Conservation (phyloP, 2,797 vertebrate genomes). For the Spheniscus humboldti region DNA sequence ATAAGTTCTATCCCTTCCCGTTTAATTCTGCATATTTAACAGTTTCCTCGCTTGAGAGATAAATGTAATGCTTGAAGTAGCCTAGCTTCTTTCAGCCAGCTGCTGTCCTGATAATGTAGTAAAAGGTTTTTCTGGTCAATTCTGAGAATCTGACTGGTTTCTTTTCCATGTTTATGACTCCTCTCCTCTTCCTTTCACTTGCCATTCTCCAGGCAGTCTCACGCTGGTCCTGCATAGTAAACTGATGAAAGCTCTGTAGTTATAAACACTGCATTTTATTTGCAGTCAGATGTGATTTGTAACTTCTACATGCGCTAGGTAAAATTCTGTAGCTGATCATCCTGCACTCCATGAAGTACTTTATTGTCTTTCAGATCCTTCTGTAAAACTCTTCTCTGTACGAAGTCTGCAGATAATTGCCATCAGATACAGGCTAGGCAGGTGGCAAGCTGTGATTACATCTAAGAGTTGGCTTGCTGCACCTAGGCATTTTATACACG, state of each 20-base stretch:
- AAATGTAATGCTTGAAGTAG: background rate
- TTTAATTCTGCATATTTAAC: background rate
- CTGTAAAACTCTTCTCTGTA: background rate
- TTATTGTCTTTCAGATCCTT: background rate
- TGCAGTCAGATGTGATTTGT: background rate
- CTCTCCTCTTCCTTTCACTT: background rate
- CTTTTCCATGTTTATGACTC: background rate
- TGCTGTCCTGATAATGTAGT: background rate
- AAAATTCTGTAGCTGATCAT: background rate
- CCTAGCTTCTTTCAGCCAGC: background rate
- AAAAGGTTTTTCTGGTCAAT: background rate
- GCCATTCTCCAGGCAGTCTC: background rate
- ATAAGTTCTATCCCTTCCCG: background rate
- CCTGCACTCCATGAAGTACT: background rate
- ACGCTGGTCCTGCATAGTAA: background rate
- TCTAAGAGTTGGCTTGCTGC: background rate
- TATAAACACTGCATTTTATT: background rate
- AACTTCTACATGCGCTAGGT: background rate
- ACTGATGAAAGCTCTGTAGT: background rate
- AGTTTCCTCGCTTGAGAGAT: background rate
- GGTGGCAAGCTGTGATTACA: slow-evolving; percentile 39
- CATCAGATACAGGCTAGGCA: background rate
- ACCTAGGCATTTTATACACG: background rate
- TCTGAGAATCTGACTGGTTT: background rate
- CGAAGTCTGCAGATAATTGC: background rate